A percentile compares a stretch with the other conserved stretches of the same genome.
These are phyloP conservation scores for Ectobius pallidus DNA, from an alignment of 2,888 invertebrate species.

Conservation along the genomic window DNA sequence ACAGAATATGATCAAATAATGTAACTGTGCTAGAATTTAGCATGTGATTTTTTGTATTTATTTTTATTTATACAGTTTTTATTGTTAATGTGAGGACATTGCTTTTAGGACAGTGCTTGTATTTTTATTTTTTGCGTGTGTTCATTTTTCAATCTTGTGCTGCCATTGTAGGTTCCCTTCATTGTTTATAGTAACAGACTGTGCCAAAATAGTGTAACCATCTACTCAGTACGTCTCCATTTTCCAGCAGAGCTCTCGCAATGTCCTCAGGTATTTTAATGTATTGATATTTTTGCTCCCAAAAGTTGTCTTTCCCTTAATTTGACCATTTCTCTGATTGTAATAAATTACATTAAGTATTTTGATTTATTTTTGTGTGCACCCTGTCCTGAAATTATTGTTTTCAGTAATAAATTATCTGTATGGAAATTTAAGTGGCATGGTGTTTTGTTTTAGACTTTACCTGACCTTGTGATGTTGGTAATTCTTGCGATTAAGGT, in stretches of 20 bases:
- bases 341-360: slow-evolving; percentile 45
- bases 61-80: slow-evolving; percentile 32
- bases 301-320: slow-evolving; percentile 39
- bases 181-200: slow-evolving; percentile 37
- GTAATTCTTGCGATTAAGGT: no score
- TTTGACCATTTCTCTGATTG: slow-evolving; percentile 44
- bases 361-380: slow-evolving; percentile 33
- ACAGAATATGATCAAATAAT: slow-evolving; percentile 29
- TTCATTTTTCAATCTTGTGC: slow-evolving; percentile 16
- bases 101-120: slow-evolving; percentile 27
- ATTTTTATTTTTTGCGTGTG: slow-evolving; percentile 4
- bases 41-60: slow-evolving; percentile 31
- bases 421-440: slow-evolving; percentile 20
- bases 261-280: slow-evolving; percentile 44
- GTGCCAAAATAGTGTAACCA: slow-evolving; percentile 44
- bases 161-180: not conserved
- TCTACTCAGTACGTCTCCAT: not conserved
- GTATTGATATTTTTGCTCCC: slow-evolving; percentile 41
- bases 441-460: not conserved
- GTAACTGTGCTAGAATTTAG: slow-evolving; percentile 33
- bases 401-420: slow-evolving; percentile 30
- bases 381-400: slow-evolving; percentile 24
- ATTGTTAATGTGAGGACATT: slow-evolving; percentile 38
- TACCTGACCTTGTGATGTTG: no score
- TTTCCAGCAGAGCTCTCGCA: slow-evolving; percentile 35